Evolutionary conservation across 2,888 invertebrate genomes (phyloP).

Genomic region (Sarcophaga rosellei): DNA sequence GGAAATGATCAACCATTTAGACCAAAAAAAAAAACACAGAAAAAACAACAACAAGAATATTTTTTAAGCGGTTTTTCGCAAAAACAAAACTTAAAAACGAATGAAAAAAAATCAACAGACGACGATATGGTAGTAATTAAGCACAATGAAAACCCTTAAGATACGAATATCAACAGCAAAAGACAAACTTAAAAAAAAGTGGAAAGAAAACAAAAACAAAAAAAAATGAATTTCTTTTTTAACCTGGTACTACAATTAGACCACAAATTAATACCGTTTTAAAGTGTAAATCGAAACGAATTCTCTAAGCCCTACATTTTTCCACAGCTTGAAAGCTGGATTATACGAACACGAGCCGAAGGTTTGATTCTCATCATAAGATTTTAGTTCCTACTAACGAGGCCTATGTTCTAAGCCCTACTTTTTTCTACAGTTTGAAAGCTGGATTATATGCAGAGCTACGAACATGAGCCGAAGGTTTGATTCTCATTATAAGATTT

Average conservation of each 20-base stretch:
- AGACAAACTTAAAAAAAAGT: not conserved
- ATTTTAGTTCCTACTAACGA: too few relatives aligned
- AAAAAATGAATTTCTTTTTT: not conserved
- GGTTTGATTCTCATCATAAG: too few relatives aligned
- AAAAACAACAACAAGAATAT: not conserved
- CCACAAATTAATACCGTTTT: not conserved
- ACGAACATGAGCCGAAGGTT: too few relatives aligned
- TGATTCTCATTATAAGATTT: too few relatives aligned
- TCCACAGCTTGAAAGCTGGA: not conserved
- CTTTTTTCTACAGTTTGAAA: not conserved
- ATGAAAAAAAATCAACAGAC: constrained; percentile 27
- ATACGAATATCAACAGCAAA: constrained; percentile 54
- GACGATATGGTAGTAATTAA: constrained; percentile 67
- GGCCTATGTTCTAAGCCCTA: too few relatives aligned
- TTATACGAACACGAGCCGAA: too few relatives aligned
- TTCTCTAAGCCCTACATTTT: not conserved
- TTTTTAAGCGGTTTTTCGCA: constrained; percentile 40
- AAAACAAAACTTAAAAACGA: constrained; percentile 13
- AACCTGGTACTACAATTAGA: not conserved
- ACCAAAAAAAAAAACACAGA: constrained; percentile 22
- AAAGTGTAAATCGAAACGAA: not conserved
- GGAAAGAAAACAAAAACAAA: not conserved
- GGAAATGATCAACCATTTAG: constrained; percentile 72
- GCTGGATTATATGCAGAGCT: too few relatives aligned
- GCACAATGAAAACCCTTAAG: constrained; percentile 65